Evolutionary conservation across 2,797 vertebrate species (phyloP).

Genomic region (Thripadectes ignobilis): DNA sequence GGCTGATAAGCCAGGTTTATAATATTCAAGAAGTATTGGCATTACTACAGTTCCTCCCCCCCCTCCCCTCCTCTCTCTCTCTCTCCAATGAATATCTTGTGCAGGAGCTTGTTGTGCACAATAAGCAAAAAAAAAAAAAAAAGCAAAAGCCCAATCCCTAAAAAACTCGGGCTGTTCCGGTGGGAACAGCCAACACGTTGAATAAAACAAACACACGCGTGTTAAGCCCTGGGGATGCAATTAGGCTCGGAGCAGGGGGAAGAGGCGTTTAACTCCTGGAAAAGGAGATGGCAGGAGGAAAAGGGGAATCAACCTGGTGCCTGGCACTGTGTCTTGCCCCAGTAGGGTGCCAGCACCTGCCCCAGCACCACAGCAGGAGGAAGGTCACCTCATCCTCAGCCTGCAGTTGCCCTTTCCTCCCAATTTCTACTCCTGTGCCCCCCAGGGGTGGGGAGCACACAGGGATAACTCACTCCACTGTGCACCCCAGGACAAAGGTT

Average conservation of each 20-base stretch:
- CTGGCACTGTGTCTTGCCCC: accelerated
- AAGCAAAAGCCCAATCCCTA: not conserved
- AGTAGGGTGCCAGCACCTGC: not conserved
- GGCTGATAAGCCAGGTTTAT: slow-evolving; percentile 64
- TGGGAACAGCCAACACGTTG: slow-evolving; percentile 45
- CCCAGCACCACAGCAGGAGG: not conserved
- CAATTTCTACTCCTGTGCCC: not conserved
- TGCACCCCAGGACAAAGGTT: not conserved
- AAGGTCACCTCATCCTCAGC: not conserved
- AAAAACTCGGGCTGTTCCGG: slow-evolving; percentile 38
- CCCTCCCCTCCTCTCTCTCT: not conserved
- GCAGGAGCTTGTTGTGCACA: slow-evolving; percentile 33
- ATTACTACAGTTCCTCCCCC: slow-evolving; percentile 41
- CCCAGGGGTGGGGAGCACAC: not conserved
- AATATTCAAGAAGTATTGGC: slow-evolving; percentile 62
- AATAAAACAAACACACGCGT: slow-evolving; percentile 57
- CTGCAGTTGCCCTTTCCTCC: too few relatives aligned
- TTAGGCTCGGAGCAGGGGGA: slow-evolving; percentile 12
- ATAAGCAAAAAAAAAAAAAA: not conserved
- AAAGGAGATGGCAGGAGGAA: not conserved
- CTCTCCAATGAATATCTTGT: not conserved
- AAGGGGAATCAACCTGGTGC: not conserved
- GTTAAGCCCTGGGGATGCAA: slow-evolving; percentile 52
- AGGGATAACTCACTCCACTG: not conserved
- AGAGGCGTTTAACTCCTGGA: not conserved